Evolutionary conservation across 92 coral and sea anemone genomes (phyloP).

Genomic region (Bergia puertoricense): DNA sequence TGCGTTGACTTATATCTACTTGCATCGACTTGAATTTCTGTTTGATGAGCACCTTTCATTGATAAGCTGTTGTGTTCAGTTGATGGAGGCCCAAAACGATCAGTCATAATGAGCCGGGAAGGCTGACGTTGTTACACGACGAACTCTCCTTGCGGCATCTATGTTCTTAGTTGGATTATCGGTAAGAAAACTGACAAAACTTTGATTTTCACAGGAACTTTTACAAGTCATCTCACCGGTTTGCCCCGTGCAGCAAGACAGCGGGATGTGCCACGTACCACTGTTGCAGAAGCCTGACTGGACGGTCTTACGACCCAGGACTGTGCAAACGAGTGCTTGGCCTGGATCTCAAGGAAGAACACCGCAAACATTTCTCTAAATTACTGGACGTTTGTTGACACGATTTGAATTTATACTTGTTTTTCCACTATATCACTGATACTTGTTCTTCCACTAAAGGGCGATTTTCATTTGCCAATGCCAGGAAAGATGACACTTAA

Average conservation of each 20-base stretch:
- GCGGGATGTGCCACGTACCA: neutral
- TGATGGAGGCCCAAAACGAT: no score
- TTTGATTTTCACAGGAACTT: constrained; percentile 20
- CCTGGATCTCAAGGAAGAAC: neutral
- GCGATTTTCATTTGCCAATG: no score
- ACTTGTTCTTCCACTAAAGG: no score
- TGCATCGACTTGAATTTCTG: no score
- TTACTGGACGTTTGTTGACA: constrained; percentile 23
- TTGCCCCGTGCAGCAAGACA: constrained; percentile 34
- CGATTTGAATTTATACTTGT: no score
- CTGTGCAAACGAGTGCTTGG: constrained; percentile 38
- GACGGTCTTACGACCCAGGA: constrained; percentile 17
- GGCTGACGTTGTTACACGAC: neutral
- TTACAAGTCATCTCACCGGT: constrained; percentile 30
- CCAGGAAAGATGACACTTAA: no score
- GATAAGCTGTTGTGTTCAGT: no score
- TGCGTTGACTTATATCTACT: no score
- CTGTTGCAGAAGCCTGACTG: constrained; percentile 11
- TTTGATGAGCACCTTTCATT: no score
- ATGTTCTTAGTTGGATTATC: no score
- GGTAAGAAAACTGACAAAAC: neutral
- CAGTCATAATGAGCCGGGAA: no score
- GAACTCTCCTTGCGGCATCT: neutral
- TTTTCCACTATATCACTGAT: no score
- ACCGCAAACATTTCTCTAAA: constrained; percentile 26